Evolutionary conservation across 2,113 vertebrate genomes (phyloP), one percentile per base, ranked within the genome.

Genomic region (Colistium nudipinnis): DNA sequence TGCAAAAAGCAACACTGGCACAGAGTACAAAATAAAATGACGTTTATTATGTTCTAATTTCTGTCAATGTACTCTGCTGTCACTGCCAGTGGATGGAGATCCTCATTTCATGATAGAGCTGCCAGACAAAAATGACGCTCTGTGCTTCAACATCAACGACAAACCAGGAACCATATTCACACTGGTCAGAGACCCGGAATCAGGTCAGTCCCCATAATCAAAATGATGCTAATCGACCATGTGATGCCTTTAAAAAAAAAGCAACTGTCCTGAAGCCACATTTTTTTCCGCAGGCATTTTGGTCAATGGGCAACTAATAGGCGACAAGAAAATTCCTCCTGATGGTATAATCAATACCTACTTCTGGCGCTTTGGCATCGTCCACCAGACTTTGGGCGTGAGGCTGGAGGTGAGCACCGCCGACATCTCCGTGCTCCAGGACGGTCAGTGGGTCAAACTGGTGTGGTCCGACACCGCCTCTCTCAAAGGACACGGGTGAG

Each of bases 121-220:
- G 11, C 93, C 94, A 30, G 83, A 94, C 33, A 93, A 90, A 72
- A 82, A 93, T 0, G 96, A 98, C 6, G 89, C 94, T 12, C 74
- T 99, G 86, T 99, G 97, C 84, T 99, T 99, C 88, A 99, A 97
- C 85, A 96, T 98, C 45, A 91, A 97, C 4, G 93, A 94, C 78
- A 86, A 79, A 6, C 95, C 96, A 0, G 97, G 97, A 55, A 92
- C 92, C 3, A 94, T 99, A 70, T 91, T 98, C 64, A 93, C 92
- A 62, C 91, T 99, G 84, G 91, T 99, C 70, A 93, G 59, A 67
- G 97, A 99, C 73, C 92, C 93, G 54, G 36, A 85, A 62, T 92
- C 92, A 92, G 97, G 97, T 98, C 25, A 80, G 92, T 6, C 7
- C 17, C 39, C 6, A 17, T 41, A n/a, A 7, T 17, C 6, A 41